Evolutionary conservation across 2,113 vertebrate species (phyloP).

Genomic region (Rhineura floridana): DNA sequence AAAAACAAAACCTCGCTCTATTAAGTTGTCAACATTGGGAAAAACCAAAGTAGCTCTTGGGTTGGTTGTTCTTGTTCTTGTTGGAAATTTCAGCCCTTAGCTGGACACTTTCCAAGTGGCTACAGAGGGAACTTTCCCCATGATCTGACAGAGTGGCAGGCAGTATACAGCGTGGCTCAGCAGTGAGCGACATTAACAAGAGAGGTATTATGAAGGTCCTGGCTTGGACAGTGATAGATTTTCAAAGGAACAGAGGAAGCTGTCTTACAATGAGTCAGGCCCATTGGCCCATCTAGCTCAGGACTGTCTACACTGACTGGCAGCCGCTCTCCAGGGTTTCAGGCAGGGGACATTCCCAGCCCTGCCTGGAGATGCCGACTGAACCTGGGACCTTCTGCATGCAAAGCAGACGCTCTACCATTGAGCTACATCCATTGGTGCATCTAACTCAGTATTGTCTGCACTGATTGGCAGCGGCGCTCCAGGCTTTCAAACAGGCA

Average conservation of each 20-base stretch:
- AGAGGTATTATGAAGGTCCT: neutral
- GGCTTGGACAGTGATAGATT: neutral
- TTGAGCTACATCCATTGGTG: no score
- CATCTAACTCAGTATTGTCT: no score
- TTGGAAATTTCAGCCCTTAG: neutral
- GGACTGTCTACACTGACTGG: neutral
- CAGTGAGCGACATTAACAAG: neutral
- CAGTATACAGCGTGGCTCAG: neutral
- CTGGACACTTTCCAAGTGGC: neutral
- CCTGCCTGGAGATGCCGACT: neutral
- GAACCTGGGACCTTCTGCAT: neutral
- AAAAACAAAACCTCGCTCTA: neutral
- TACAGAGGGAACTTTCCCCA: neutral
- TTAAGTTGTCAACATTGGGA: neutral
- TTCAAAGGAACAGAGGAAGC: no score
- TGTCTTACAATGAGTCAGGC: no score
- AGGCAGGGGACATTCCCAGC: neutral
- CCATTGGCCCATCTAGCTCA: neutral
- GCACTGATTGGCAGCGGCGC: no score
- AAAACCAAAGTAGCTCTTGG: neutral
- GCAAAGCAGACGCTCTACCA: neutral
- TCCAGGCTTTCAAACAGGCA: no score
- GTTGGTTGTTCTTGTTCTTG: neutral
- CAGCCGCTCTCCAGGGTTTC: neutral
- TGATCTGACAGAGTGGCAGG: conserved; percentile 14